A percentile compares a stretch with the other conserved stretches of the same genome.
Evolutionary conservation across 2,797 vertebrate genomes (phyloP).

Genomic region (Eptatretus atami): DNA sequence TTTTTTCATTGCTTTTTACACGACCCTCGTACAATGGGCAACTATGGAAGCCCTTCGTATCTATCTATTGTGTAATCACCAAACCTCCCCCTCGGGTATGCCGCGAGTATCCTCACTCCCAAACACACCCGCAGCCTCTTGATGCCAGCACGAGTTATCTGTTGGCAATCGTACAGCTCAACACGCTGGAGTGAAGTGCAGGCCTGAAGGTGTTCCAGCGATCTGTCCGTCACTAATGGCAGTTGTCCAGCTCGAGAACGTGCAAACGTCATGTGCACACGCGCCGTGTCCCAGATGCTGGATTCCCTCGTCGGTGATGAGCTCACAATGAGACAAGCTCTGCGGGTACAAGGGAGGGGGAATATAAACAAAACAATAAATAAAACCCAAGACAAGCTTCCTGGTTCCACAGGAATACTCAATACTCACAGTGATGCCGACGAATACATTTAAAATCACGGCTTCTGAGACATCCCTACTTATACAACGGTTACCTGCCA

Average conservation of each 20-base stretch:
- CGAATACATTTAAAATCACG: too few species aligned
- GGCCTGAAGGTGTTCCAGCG: slow-evolving; percentile 50
- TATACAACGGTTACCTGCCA: too few species aligned
- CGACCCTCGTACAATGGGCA: too few species aligned
- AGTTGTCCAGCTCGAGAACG: slow-evolving; percentile 54
- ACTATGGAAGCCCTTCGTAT: too few species aligned
- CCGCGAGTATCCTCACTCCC: not conserved
- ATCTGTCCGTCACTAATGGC: slow-evolving; percentile 47
- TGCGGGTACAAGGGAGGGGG: slow-evolving; percentile 10
- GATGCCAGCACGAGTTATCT: slow-evolving; percentile 54
- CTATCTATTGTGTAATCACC: too few species aligned
- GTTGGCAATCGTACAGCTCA: slow-evolving; percentile 60
- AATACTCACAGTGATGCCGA: too few species aligned
- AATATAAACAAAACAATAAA: too few species aligned
- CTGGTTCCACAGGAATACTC: too few species aligned
- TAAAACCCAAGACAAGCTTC: too few species aligned
- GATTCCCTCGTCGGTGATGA: slow-evolving; percentile 60
- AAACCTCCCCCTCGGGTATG: too few species aligned
- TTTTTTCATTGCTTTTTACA: too few species aligned
- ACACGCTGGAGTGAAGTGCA: slow-evolving; percentile 52
- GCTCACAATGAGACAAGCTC: slow-evolving; percentile 63
- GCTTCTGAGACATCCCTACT: too few species aligned
- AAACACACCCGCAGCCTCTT: slow-evolving; percentile 45
- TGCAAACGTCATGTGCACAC: slow-evolving; percentile 44
- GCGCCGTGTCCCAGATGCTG: slow-evolving; percentile 47